Percentiles rank a stretch among this genome's conserved stretches.
These are phyloP conservation scores for Neodiprion fabricii DNA, from an alignment of 1,140 invertebrate species.

Conservation along the genomic window DNA sequence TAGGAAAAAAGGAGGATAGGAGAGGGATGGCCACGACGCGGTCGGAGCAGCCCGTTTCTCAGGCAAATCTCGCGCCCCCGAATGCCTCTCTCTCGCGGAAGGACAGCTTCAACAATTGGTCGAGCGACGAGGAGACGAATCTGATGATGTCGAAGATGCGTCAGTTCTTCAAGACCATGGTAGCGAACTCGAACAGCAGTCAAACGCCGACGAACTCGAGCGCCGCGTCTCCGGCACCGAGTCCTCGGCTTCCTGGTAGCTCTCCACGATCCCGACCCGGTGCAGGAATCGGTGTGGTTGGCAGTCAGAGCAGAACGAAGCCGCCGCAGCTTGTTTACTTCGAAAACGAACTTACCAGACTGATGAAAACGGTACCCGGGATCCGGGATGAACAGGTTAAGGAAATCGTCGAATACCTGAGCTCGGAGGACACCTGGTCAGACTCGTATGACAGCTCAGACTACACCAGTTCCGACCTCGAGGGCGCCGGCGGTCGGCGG, in stretches of 20 bases:
- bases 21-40: conserved; percentile 21
- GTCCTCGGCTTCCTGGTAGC: conserved; percentile 63
- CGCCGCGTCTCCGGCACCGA: conserved; percentile 62
- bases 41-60: conserved; percentile 35
- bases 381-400: conserved; percentile 88
- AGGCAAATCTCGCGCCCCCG: conserved; percentile 36
- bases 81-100: conserved; percentile 73
- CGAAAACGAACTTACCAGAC: conserved; percentile 84
- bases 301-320: conserved; percentile 68
- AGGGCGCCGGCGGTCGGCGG: conserved; percentile 72
- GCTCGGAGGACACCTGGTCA: conserved; percentile 91
- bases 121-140: conserved; percentile 91
- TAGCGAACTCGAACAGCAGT: conserved; percentile 71
- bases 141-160: conserved; percentile 94
- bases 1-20: conserved; percentile 33
- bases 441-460: conserved; percentile 91
- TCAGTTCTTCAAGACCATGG: conserved; percentile 88
- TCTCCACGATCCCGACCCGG: conserved; percentile 39
- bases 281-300: conserved; percentile 14
- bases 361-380: conserved; percentile 92
- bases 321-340: conserved; percentile 87
- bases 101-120: conserved; percentile 93
- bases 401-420: conserved; percentile 90
- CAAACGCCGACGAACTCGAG: conserved; percentile 61
- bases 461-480: conserved; percentile 87